Evolutionary conservation across 2,797 vertebrate species (phyloP), one percentile per base, ranked within the genome.

Genomic region (Muscicapa comitata): DNA sequence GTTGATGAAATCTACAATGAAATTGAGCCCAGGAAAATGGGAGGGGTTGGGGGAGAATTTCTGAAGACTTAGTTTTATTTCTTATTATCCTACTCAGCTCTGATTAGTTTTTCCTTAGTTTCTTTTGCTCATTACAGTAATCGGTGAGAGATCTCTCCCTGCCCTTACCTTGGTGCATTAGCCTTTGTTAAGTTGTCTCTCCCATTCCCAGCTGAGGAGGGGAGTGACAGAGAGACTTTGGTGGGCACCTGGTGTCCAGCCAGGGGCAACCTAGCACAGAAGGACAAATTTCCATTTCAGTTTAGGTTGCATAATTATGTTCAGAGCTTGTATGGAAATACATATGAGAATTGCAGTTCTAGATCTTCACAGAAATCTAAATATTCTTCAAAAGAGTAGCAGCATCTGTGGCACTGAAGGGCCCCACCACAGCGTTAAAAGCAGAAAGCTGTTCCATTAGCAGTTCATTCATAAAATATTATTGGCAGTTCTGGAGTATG

Each of bases 81-180:
- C 37, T 51, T 26, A 3, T 45, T 91, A 24, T 28, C 29, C 10
- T 63, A 8, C 13, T 25, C 18, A 47, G 13, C 7, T 65, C 29
- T 13, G 23, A 47, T 25, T 58, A 2, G 5, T 47, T 70, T 70
- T 58, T 14, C 26, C 29, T 23, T 28, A 35, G 5, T 63, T 42
- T 53, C 9, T 35, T 70, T 75, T 40, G 9, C 26, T 31, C 1
- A 2, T 58, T 8, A 13, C 3, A 23, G 9, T 40, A 63, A 25
- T 8, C 25, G 5, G 9, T 47, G 16, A 51, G 15, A 38, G 5
- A 63, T 58, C 17, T 63, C 38, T 29, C 45, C 23, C 50, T 35
- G 5, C 1, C 17, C 3, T 81, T 58, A 40, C 16, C 16, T 28
- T 5, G 5, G 28, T 1, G 2, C 5, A 9, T 9, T n/a, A 17